A percentile compares a stretch with the other conserved stretches of the same genome.
These are phyloP conservation scores for Mus minutoides DNA, from an alignment of 2,797 vertebrate species.

Conservation along the genomic window DNA sequence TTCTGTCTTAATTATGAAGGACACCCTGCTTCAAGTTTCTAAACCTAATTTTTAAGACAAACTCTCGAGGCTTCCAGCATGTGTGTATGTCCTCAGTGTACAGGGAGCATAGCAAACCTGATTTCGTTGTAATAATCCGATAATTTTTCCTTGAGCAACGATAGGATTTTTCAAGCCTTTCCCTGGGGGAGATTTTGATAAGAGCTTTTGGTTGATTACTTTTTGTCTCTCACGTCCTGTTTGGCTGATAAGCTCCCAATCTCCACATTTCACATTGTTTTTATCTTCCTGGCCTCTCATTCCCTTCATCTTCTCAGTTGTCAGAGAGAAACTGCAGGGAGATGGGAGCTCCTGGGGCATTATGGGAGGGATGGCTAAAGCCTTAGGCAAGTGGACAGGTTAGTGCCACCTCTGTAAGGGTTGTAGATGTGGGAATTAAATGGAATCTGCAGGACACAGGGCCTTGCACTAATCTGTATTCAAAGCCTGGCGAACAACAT, in stretches of 20 bases:
- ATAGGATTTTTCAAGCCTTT: constrained; percentile 81
- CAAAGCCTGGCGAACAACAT: constrained; percentile 67
- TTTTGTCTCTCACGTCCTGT: constrained; percentile 84
- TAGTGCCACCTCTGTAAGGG: constrained; percentile 75
- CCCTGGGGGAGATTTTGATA: constrained; percentile 86
- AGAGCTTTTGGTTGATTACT: constrained; percentile 87
- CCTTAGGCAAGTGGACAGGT: constrained; percentile 68
- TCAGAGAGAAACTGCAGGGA: not conserved
- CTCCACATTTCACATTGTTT: constrained; percentile 86
- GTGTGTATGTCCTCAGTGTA: not conserved
- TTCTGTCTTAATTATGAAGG: constrained; percentile 30
- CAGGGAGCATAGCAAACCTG: constrained; percentile 64
- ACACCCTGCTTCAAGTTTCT: not conserved
- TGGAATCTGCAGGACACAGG: constrained; percentile 80
- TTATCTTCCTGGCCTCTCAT: constrained; percentile 83
- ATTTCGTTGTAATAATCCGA: constrained; percentile 82
- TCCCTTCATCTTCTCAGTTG: constrained; percentile 82
- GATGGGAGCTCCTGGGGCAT: constrained; percentile 32
- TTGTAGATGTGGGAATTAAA: constrained; percentile 79
- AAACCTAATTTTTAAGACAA: constrained; percentile 46
- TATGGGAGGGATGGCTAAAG: constrained; percentile 51
- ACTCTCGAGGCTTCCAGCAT: not conserved
- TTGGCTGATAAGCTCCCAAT: constrained; percentile 85
- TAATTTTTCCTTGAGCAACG: constrained; percentile 83
- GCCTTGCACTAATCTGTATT: constrained; percentile 76